Conservation (phyloP, 2,113 vertebrate genomes). For the Etia nguti region DNA sequence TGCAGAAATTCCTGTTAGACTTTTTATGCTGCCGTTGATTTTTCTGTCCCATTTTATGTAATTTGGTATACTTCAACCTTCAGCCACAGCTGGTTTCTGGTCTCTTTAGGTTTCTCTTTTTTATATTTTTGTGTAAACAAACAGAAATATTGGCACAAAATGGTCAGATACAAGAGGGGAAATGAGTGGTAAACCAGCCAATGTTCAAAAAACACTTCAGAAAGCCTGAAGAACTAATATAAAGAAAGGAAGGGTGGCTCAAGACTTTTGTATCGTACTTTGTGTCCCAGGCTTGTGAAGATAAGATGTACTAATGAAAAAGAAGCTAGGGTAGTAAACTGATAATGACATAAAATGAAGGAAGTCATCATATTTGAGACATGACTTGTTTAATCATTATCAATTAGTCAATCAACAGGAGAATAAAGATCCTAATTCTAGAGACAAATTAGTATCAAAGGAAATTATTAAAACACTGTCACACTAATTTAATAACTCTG, state of each 20-base stretch:
- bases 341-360: not conserved
- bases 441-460: not conserved
- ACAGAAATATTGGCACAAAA: not conserved
- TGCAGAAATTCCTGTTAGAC: not conserved
- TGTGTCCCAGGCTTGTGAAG: not conserved
- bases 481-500: fast-evolving
- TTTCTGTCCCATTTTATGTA: not conserved
- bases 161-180: not conserved
- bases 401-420: not conserved
- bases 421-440: not conserved
- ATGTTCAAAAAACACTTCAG: not conserved
- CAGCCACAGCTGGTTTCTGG: not conserved
- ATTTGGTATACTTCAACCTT: not conserved
- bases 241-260: not conserved
- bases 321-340: not conserved
- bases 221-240: not conserved
- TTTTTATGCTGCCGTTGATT: too few species aligned
- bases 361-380: not conserved
- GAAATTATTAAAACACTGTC: not conserved
- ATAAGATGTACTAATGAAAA: not conserved
- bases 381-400: not conserved
- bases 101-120: not conserved
- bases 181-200: not conserved
- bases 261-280: not conserved
- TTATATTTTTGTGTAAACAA: not conserved